Percentiles rank a stretch among this genome's conserved stretches.
Evolutionary conservation across 30 jellyfish, hydroid and myxozoan species (phyloP).

Genomic region (Mastigias papua): DNA sequence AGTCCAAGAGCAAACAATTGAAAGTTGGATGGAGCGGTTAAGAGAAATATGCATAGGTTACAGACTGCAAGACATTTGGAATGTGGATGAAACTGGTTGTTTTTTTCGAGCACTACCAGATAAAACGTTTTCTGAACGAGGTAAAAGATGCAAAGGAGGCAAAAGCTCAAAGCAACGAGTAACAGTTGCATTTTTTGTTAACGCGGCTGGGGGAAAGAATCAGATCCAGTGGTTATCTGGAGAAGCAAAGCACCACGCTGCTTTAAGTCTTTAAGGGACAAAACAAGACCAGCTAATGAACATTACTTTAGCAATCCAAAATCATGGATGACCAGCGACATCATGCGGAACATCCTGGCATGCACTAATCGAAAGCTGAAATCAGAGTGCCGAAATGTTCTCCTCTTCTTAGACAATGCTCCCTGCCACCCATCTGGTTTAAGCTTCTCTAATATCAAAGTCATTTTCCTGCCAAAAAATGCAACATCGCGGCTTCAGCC

Average conservation of each 20-base stretch:
- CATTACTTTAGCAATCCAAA: conserved; percentile 8
- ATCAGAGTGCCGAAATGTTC: not conserved
- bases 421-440: not conserved
- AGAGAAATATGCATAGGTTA: not conserved
- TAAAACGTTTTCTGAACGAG: not conserved
- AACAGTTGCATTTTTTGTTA: not conserved
- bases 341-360: not conserved
- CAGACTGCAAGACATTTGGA: not conserved
- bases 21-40: not conserved
- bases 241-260: not conserved
- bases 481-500: not conserved
- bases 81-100: not conserved
- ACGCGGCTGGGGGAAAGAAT: conserved; percentile 1
- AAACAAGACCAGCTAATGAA: not conserved
- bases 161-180: not conserved
- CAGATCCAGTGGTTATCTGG: not conserved
- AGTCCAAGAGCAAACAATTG: conserved; percentile 17
- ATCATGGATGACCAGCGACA: conserved; percentile 22
- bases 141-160: conserved; percentile 12
- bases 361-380: not conserved
- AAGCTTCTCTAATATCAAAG: conserved; percentile 6
- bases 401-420: conserved; percentile 12
- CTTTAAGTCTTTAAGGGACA: not conserved
- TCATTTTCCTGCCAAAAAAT: conserved; percentile 8
- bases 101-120: not conserved